Conservation (phyloP, 2,888 invertebrate species). For the Nomada flava region DNA sequence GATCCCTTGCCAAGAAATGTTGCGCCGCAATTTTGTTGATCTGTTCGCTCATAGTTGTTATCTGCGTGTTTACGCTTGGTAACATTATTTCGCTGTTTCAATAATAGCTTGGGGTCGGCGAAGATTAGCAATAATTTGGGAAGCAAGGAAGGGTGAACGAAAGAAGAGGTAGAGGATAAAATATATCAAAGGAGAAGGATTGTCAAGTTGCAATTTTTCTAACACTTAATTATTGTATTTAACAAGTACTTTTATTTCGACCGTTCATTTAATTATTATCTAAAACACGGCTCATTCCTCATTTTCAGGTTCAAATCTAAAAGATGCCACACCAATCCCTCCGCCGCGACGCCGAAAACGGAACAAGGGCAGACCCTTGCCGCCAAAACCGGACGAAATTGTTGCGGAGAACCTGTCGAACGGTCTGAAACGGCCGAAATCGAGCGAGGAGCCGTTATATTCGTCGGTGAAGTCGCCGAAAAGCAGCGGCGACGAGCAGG, state of each 20-base stretch:
- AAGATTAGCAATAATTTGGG: too few relatives aligned
- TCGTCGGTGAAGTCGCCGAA: constrained; percentile 75
- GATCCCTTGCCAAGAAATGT: constrained; percentile 5
- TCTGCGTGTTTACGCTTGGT: too few relatives aligned
- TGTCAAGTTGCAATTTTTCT: not conserved
- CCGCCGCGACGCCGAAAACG: constrained; percentile 79
- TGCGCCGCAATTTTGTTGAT: not conserved
- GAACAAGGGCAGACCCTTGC: constrained; percentile 77
- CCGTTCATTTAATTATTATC: not conserved
- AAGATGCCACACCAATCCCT: constrained; percentile 79
- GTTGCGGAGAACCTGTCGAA: constrained; percentile 39
- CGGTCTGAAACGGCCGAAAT: constrained; percentile 48
- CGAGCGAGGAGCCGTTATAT: constrained; percentile 77
- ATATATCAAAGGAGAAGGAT: too few relatives aligned
- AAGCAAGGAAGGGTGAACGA: too few relatives aligned
- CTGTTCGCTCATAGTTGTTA: too few relatives aligned
- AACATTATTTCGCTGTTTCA: too few relatives aligned
- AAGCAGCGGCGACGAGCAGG: constrained; percentile 57
- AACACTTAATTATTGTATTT: not conserved
- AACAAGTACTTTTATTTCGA: too few relatives aligned
- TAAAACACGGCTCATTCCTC: not conserved
- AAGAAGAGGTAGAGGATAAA: too few relatives aligned
- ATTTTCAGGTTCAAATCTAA: constrained; percentile 72
- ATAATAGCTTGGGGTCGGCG: not conserved
- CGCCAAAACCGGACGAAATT: constrained; percentile 79